These are phyloP conservation scores for Lamellibrachia luymesi DNA, from an alignment of 1,140 invertebrate genomes.

Conservation along the genomic window DNA sequence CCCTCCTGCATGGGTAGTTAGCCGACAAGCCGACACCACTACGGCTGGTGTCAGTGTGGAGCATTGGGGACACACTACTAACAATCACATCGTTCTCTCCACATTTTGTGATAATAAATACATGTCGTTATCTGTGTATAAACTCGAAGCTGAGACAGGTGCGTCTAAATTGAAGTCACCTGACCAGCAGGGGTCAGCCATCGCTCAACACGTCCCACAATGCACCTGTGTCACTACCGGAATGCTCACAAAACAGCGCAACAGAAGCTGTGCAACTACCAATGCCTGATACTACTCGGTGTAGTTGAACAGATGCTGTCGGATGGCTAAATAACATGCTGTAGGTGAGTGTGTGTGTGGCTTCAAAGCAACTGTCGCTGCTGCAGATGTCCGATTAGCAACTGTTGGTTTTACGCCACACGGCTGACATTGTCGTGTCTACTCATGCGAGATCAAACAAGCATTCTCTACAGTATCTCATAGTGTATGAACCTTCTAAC, in stretches of 20 bases:
- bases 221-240: neutral
- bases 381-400: neutral
- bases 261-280: neutral
- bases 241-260: neutral
- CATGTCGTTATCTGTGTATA: neutral
- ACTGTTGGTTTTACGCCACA: neutral
- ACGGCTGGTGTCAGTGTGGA: neutral
- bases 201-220: slow-evolving; percentile 30
- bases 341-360: neutral
- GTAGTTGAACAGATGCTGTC: neutral
- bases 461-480: slow-evolving; percentile 10
- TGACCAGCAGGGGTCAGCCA: slow-evolving; percentile 27
- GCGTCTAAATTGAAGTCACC: neutral
- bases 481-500: slow-evolving; percentile 17
- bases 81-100: neutral
- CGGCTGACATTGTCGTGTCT: slow-evolving; percentile 18
- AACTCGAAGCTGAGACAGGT: neutral
- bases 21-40: neutral
- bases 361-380: neutral
- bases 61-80: neutral
- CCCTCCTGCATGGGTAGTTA: neutral
- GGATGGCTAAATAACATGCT: no score
- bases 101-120: neutral
- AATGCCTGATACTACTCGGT: neutral
- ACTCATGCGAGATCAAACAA: slow-evolving; percentile 14